Conservation (phyloP, 2,888 invertebrate species). For the Pyrrhia umbra region DNA sequence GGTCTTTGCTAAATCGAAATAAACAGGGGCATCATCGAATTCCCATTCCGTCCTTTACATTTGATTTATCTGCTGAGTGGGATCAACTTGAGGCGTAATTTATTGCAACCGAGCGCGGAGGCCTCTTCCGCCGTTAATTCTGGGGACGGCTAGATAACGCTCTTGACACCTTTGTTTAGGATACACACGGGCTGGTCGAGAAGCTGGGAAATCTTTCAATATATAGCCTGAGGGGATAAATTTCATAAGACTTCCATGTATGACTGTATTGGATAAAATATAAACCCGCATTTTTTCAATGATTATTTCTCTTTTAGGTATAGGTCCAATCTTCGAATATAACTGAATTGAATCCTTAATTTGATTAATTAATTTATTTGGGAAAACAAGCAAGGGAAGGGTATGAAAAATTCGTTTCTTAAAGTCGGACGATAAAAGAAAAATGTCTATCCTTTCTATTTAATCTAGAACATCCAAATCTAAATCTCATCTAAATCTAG, state of each 20-base stretch:
- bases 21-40: conserved; percentile 80
- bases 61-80: conserved; percentile 85
- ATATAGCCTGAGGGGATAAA: conserved; percentile 2
- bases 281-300: no score
- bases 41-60: conserved; percentile 81
- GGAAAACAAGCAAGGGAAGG: no score
- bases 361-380: no score
- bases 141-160: conserved; percentile 78
- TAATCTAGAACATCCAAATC: no score
- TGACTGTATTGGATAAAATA: not conserved
- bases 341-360: no score
- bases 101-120: conserved; percentile 75
- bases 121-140: conserved; percentile 80
- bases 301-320: no score
- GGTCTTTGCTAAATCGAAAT: conserved; percentile 73
- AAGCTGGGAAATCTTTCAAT: conserved; percentile 42
- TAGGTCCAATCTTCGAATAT: no score
- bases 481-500: no score
- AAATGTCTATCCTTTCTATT: no score
- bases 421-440: no score
- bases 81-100: conserved; percentile 83
- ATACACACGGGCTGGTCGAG: conserved; percentile 43
- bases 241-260: not conserved
- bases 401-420: no score
- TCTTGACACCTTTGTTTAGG: conserved; percentile 76